These are phyloP conservation scores for Ramphastos sulfuratus DNA, from an alignment of 2,113 vertebrate species.

Conservation along the genomic window DNA sequence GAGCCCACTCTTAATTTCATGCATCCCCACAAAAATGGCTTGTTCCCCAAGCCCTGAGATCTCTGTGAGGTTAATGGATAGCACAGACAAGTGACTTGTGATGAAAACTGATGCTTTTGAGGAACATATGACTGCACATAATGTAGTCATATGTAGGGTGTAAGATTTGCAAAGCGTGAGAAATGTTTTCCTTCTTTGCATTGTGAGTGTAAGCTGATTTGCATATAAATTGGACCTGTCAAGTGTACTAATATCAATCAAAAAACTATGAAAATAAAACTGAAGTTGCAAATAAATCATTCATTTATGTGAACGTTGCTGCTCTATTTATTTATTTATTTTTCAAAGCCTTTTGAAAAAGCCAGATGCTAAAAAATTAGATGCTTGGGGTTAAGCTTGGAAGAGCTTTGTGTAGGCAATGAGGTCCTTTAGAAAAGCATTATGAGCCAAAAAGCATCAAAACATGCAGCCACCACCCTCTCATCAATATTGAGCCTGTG, in stretches of 20 bases:
- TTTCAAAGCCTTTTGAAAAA: not conserved
- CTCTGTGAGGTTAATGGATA: not conserved
- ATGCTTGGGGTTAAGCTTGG: not conserved
- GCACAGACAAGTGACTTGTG: not conserved
- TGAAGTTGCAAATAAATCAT: slow-evolving; percentile 40
- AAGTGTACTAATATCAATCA: slow-evolving; percentile 27
- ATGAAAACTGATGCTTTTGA: slow-evolving; percentile 31
- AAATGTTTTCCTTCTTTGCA: not conserved
- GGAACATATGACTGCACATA: slow-evolving; percentile 3
- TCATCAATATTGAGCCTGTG: not conserved
- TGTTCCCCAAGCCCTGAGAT: not conserved
- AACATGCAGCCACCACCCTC: not conserved
- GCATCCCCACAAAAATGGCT: not conserved
- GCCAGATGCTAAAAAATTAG: not conserved
- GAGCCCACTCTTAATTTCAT: not conserved
- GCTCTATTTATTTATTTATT: not conserved
- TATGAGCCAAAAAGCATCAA: not conserved
- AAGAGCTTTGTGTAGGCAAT: not conserved
- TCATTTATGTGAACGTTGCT: slow-evolving; percentile 21
- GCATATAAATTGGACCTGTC: slow-evolving; percentile 60
- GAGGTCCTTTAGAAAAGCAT: not conserved
- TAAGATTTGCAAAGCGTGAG: slow-evolving; percentile 44
- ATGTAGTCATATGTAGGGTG: not conserved
- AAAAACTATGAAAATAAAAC: slow-evolving; percentile 18
- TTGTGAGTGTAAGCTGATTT: slow-evolving; percentile 41